Percentiles rank a stretch among this genome's conserved stretches.
Evolutionary conservation across 2,797 vertebrate genomes (phyloP).

Genomic region (Rhinoraja longicauda): DNA sequence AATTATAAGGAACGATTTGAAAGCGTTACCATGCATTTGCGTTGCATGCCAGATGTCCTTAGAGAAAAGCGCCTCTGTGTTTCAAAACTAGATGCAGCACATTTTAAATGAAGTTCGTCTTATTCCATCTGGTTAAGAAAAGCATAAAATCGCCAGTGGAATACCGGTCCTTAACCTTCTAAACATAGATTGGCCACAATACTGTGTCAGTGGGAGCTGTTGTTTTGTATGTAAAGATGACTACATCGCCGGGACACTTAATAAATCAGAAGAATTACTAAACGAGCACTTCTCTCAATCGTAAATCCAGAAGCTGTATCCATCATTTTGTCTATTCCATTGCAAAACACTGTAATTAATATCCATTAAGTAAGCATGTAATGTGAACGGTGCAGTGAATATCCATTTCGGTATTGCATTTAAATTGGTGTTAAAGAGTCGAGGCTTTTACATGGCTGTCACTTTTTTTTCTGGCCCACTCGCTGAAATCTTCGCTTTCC

Average conservation of each 20-base stretch:
- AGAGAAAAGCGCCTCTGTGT: neutral
- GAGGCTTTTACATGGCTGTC: neutral
- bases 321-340: constrained; percentile 1
- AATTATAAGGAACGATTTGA: no score
- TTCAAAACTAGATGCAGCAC: no score
- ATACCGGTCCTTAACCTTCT: neutral
- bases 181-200: no score
- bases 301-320: constrained; percentile 11
- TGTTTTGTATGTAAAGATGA: neutral
- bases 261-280: neutral
- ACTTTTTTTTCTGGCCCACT: neutral
- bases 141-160: neutral
- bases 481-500: neutral
- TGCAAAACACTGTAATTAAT: constrained; percentile 14
- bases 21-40: neutral
- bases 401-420: constrained; percentile 12
- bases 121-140: neutral
- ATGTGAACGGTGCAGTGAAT: neutral
- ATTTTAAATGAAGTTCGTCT: neutral
- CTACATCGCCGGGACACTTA: neutral
- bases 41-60: neutral
- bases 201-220: neutral
- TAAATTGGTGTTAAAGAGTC: constrained; percentile 17
- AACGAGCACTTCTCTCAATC: neutral
- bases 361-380: constrained; percentile 30